Evolutionary conservation across 2,888 invertebrate species (phyloP).

Genomic region (Galeopsomyia nigrocyanea): DNA sequence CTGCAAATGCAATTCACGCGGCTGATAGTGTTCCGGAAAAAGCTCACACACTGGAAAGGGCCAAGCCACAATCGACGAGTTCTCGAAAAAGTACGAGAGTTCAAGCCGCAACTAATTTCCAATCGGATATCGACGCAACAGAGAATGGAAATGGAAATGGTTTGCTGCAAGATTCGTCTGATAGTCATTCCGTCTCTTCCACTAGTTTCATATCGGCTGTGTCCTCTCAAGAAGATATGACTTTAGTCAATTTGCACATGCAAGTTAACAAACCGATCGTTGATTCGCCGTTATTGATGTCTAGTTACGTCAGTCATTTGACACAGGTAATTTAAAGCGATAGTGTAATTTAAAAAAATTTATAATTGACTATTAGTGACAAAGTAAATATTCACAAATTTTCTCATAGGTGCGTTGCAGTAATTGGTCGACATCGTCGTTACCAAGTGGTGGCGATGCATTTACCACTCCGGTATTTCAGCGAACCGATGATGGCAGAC

Average conservation of each 20-base stretch:
- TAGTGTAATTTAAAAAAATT: conserved; percentile 19
- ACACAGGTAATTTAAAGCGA: conserved; percentile 77
- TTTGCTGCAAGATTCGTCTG: conserved; percentile 75
- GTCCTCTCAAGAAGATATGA: conserved; percentile 93
- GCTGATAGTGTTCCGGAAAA: conserved; percentile 56
- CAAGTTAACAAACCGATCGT: conserved; percentile 93
- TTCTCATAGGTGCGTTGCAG: conserved; percentile 72
- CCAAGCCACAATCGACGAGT: conserved; percentile 56
- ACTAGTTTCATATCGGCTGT: conserved; percentile 91
- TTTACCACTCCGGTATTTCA: conserved; percentile 86
- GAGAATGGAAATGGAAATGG: conserved; percentile 60
- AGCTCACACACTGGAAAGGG: conserved; percentile 64
- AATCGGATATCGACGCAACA: conserved; percentile 50
- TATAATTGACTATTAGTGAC: not conserved
- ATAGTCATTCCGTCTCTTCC: conserved; percentile 85
- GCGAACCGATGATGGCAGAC: conserved; percentile 80
- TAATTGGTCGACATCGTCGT: conserved; percentile 83
- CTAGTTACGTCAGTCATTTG: conserved; percentile 92
- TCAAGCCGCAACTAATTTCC: conserved; percentile 54
- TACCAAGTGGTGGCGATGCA: conserved; percentile 81
- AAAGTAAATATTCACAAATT: conserved; percentile 6
- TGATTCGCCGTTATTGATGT: conserved; percentile 94
- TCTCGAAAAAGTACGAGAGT: conserved; percentile 57
- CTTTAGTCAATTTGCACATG: conserved; percentile 92
- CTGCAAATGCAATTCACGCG: conserved; percentile 54